Evolutionary conservation across 2,797 vertebrate species (phyloP).

Genomic region (Clarias laeviceps): DNA sequence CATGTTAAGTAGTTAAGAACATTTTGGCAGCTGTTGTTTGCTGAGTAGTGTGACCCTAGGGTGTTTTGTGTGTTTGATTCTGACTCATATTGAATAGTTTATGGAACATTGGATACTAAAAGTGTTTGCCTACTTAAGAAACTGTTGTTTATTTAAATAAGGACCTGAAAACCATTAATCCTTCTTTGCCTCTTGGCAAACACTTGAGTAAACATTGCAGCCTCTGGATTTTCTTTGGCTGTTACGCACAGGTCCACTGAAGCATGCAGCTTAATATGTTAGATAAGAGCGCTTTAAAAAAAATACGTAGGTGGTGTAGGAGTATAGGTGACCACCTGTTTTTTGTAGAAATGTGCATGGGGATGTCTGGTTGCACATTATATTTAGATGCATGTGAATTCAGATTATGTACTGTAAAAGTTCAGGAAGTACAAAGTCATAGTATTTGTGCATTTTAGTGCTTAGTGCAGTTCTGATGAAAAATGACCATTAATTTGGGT

Average conservation of each 20-base stretch:
- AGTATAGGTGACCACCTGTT: slow-evolving; percentile 75
- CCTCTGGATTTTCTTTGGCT: slow-evolving; percentile 57
- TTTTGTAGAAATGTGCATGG: slow-evolving; percentile 51
- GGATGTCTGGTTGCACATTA: neutral
- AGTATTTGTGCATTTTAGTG: neutral
- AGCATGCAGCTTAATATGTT: slow-evolving; percentile 40
- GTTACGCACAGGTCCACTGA: slow-evolving; percentile 16
- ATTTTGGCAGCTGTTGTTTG: slow-evolving; percentile 16
- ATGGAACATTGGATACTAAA: slow-evolving; percentile 42
- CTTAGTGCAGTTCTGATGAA: neutral
- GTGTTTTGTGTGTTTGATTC: neutral
- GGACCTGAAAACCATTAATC: slow-evolving; percentile 72
- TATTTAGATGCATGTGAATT: neutral
- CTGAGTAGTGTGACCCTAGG: neutral
- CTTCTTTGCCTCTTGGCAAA: slow-evolving; percentile 64
- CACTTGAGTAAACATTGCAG: slow-evolving; percentile 63
- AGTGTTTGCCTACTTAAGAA: slow-evolving; percentile 58
- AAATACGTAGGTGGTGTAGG: slow-evolving; percentile 49
- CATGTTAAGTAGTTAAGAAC: neutral
- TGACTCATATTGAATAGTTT: slow-evolving; percentile 35
- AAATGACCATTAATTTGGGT: neutral
- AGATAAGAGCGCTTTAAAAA: slow-evolving; percentile 72
- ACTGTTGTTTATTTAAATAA: slow-evolving; percentile 63
- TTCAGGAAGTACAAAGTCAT: neutral
- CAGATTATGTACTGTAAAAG: neutral